Evolutionary conservation across 2,113 vertebrate genomes (phyloP).

Genomic region (Callaeas wilsoni): DNA sequence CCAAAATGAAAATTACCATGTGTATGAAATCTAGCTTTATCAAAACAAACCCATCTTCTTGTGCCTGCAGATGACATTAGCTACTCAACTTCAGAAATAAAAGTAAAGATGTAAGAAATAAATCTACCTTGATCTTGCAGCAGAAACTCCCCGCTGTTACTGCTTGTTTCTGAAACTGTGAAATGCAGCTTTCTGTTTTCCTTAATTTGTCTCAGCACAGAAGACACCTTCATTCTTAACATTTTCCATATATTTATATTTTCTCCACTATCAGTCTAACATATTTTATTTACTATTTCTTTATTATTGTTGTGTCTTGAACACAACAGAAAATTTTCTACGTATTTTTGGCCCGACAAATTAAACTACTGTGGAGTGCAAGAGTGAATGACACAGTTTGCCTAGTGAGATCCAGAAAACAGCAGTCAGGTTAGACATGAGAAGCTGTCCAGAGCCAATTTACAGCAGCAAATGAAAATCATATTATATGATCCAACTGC

Average conservation of each 20-base stretch:
- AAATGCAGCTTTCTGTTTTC: background rate
- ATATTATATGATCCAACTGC: background rate
- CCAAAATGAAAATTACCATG: background rate
- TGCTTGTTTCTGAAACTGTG: background rate
- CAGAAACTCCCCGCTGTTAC: background rate
- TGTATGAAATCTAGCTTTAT: background rate
- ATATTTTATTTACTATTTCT: background rate
- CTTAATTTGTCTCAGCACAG: background rate
- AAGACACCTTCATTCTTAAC: background rate
- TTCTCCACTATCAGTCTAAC: background rate
- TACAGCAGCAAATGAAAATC: slow-evolving; percentile 20
- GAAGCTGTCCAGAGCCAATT: slow-evolving; percentile 26
- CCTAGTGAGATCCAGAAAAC: background rate
- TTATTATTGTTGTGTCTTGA: background rate
- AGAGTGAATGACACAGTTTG: background rate
- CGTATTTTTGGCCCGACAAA: background rate
- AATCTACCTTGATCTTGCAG: background rate
- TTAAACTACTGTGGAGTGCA: background rate
- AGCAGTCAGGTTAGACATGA: slow-evolving; percentile 15
- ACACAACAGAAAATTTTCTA: background rate
- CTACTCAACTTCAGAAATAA: background rate
- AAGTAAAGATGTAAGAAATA: background rate
- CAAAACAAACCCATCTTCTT: background rate
- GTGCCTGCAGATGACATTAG: background rate
- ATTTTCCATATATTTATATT: background rate